A percentile compares a stretch with the other conserved stretches of the same genome.
phyloP scores from a whole-genome alignment of 2,888 invertebrate genomes.

The Dynastes hyllus region DNA sequence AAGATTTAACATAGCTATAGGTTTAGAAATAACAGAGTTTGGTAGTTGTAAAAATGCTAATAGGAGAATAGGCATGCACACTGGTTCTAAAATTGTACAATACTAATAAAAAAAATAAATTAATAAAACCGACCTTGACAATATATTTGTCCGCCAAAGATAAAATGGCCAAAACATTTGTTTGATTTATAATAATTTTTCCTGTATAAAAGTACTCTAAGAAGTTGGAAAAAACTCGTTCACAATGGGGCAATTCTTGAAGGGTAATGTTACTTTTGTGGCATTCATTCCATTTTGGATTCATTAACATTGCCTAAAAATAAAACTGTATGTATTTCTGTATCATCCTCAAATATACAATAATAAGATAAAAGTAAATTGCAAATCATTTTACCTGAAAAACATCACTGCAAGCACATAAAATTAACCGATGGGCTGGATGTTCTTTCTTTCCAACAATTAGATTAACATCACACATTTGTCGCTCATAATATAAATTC shows the following conservation, averaged over 20 bases:
- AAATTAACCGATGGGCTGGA: slow-evolving; percentile 91
- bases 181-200: slow-evolving; percentile 87
- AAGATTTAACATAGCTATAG: too few relatives aligned
- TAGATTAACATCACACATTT: slow-evolving; percentile 92
- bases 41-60: too few relatives aligned
- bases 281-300: slow-evolving; percentile 94
- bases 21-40: too few relatives aligned
- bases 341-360: background rate
- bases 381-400: slow-evolving; percentile 81
- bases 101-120: too few relatives aligned
- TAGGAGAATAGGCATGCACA: too few relatives aligned
- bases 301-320: slow-evolving; percentile 93
- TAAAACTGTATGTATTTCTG: background rate
- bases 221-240: slow-evolving; percentile 90
- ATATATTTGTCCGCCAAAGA: slow-evolving; percentile 96
- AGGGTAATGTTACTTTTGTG: slow-evolving; percentile 87
- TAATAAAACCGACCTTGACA: slow-evolving; percentile 78
- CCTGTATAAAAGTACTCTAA: slow-evolving; percentile 92
- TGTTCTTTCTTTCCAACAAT: slow-evolving; percentile 88
- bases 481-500: slow-evolving; percentile 86
- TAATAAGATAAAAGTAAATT: background rate
- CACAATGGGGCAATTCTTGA: slow-evolving; percentile 90
- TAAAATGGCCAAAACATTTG: slow-evolving; percentile 89
- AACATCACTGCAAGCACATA: slow-evolving; percentile 96
- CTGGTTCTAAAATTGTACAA: too few relatives aligned